Percentiles rank a stretch among this genome's conserved stretches.
Conservation (phyloP, 1,140 invertebrate genomes). For the Ridgeia piscesae region DNA sequence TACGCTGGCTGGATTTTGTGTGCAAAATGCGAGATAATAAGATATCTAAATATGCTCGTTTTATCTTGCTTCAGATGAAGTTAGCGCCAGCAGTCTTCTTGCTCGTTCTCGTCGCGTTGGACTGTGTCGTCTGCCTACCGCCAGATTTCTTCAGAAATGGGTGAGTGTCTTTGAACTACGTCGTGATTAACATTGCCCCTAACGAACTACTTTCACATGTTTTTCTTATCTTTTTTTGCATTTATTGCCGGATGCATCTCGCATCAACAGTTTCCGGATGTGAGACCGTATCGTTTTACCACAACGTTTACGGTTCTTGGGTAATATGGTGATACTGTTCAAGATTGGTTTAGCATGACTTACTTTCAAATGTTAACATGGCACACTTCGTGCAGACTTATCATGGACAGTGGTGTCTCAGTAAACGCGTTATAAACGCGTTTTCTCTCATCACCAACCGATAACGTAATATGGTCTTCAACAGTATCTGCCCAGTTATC, state of each 20-base stretch:
- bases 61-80: neutral
- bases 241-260: neutral
- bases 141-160: conserved; percentile 5
- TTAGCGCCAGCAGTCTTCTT: neutral
- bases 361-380: no score
- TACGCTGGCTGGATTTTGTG: neutral
- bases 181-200: neutral
- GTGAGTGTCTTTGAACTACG: neutral
- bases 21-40: neutral
- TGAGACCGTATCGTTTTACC: neutral
- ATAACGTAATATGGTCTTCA: no score
- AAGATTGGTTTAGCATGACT: no score
- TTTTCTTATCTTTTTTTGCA: neutral
- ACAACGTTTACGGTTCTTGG: no score
- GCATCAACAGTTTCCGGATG: neutral
- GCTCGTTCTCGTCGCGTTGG: neutral
- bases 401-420: no score
- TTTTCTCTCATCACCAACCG: no score
- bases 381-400: no score
- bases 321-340: no score
- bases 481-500: no score
- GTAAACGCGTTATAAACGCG: no score
- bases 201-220: neutral
- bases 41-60: neutral
- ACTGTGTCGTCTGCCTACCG: neutral